Evolutionary conservation across 2,888 invertebrate genomes (phyloP), one percentile per base, ranked within the genome.

Genomic region (Holacanthella duospinosa): DNA sequence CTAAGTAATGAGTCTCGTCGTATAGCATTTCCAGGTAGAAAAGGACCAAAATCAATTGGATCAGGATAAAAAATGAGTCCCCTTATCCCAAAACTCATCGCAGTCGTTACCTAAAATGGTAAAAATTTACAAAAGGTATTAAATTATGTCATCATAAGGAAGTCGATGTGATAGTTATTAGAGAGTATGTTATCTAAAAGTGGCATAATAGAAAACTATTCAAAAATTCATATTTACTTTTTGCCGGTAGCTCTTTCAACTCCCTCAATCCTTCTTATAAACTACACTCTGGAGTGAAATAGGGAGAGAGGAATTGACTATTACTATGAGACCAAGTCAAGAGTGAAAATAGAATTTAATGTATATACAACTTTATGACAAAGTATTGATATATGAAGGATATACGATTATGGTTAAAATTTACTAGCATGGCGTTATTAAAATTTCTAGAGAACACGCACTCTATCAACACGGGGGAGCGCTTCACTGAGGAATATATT

Each of bases 51-150:
- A 64, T 72, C 72, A 48, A 65, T 60, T 6, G 72, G 71, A 58
- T 72, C 71, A 21, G 72, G 68, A 61, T 72, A 72, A 62, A 72
- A 72, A 28, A 72, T 61, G 58, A 72, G 54, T 29, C 68, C 72
- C 53, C 54, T 62, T 43, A 72, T 63, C 19, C 72, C 72, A 60
- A 68, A 71, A 21, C 66, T 66, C 55, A 64, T 62, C 1, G 71
- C 69, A 53, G 68, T 68, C 21, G 66, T 61, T 57, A 67, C 68
- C 72, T 72, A 36, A 12, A 58, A 36, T 59, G 21, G 6, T 53
- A 25, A 6, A 53, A 6, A 53, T n/a, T 9, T 6, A n/a, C 9
- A 53, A 43, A 43, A 12, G 12, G 43, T 12, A 43, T 43, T 12
- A 43, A 43, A 43, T 43, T 43, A 43, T 12, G n/a, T n/a, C n/a